Percentiles rank a stretch among this genome's conserved stretches.
Evolutionary conservation across 2,888 invertebrate genomes (phyloP).

Genomic region (Diadegma fenestrale): DNA sequence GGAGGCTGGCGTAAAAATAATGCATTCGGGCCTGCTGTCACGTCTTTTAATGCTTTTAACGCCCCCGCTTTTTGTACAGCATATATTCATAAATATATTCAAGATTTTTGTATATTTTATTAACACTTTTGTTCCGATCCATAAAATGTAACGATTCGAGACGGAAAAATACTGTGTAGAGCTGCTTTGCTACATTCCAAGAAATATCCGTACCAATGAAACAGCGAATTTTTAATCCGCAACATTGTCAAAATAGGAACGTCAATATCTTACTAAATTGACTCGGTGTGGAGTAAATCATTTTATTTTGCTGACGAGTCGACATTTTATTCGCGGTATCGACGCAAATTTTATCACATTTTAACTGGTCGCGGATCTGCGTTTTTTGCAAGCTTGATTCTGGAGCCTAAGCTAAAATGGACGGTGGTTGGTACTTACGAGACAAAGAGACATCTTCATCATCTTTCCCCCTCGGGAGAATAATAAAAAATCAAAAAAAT

Average conservation of each 20-base stretch:
- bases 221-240: not conserved
- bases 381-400: constrained; percentile 18
- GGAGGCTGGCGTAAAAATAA: constrained; percentile 56
- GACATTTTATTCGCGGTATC: constrained; percentile 9
- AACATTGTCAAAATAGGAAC: not conserved
- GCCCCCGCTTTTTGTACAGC: constrained; percentile 5
- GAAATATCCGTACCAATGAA: not conserved
- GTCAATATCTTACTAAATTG: not conserved
- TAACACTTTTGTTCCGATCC: not conserved
- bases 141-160: constrained; percentile 36
- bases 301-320: not conserved
- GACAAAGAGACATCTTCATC: constrained; percentile 53
- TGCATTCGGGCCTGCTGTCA: constrained; percentile 39
- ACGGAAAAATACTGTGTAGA: constrained; percentile 8
- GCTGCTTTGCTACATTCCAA: not conserved
- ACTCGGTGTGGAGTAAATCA: not conserved
- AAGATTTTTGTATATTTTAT: constrained; percentile 26
- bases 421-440: constrained; percentile 22
- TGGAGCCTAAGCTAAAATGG: constrained; percentile 14
- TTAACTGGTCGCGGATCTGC: constrained; percentile 10
- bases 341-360: constrained; percentile 6
- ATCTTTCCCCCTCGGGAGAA: constrained; percentile 21
- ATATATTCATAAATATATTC: constrained; percentile 24
- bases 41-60: constrained; percentile 44
- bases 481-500: constrained; percentile 27